phyloP scores from a whole-genome alignment of 2,113 vertebrate species.

The Aldabrachelys gigantea region DNA sequence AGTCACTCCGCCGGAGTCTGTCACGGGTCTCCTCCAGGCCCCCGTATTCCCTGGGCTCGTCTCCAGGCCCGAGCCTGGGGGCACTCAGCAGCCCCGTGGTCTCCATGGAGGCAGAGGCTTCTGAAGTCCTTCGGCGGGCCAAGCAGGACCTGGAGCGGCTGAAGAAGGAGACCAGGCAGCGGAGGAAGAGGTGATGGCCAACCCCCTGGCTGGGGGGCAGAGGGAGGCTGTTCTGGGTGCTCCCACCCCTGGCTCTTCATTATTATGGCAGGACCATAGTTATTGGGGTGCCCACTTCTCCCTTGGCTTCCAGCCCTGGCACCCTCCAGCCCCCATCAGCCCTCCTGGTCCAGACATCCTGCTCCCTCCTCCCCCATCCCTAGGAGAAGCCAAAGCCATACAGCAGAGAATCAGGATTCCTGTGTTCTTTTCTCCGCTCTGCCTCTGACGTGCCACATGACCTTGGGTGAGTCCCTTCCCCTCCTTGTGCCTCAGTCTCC shows the following conservation, averaged over 20 bases:
- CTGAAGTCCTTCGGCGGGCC: slow-evolving; percentile 89
- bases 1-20: slow-evolving; percentile 89
- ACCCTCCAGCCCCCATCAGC: neutral
- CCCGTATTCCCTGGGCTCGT: slow-evolving; percentile 71
- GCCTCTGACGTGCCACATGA: neutral
- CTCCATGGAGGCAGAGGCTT: slow-evolving; percentile 88
- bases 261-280: no score
- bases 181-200: slow-evolving; percentile 86
- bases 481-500: neutral
- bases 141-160: slow-evolving; percentile 94
- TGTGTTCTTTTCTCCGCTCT: neutral
- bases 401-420: rapidly evolving
- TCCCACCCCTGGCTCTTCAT: neutral
- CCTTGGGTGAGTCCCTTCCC: no score
- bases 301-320: neutral
- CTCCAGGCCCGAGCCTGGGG: slow-evolving; percentile 69
- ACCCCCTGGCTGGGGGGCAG: rapidly evolving
- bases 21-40: slow-evolving; percentile 83
- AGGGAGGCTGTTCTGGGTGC: neutral
- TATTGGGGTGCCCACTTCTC: neutral
- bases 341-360: rapidly evolving
- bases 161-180: slow-evolving; percentile 91
- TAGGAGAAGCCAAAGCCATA: neutral
- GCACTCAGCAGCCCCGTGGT: slow-evolving; percentile 73
- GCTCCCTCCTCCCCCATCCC: rapidly evolving